phyloP scores from a whole-genome alignment of 2,888 invertebrate species.

The Tinea semifulvella region DNA sequence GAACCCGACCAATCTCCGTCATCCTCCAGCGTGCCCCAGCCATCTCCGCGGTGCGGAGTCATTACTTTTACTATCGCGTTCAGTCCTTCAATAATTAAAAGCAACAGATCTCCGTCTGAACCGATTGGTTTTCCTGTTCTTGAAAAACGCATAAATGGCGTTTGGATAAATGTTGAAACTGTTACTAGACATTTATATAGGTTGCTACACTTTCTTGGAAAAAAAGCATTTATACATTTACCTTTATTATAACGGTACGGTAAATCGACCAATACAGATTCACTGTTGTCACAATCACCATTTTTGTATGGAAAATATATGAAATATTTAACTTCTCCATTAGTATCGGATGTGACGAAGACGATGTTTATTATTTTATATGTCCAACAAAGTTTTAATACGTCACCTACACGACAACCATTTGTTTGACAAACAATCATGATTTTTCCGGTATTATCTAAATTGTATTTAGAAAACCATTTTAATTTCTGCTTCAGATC shows the following conservation, averaged over 20 bases:
- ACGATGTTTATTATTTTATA: constrained; percentile 40
- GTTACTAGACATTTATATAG: constrained; percentile 36
- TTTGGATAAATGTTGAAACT: constrained; percentile 41
- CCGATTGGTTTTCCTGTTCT: constrained; percentile 32
- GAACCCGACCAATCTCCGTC: constrained; percentile 48
- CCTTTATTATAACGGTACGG: neutral
- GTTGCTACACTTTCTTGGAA: constrained; percentile 35
- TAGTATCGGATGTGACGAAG: constrained; percentile 27
- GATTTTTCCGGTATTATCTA: constrained; percentile 41
- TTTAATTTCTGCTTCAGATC: constrained; percentile 29
- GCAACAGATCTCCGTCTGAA: constrained; percentile 41
- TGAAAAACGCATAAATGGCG: constrained; percentile 37
- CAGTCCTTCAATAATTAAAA: constrained; percentile 32
- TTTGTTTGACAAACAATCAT: constrained; percentile 39
- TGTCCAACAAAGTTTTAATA: constrained; percentile 36
- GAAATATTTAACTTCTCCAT: constrained; percentile 19
- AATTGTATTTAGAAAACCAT: constrained; percentile 29
- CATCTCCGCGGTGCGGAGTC: constrained; percentile 34
- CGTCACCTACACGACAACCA: constrained; percentile 30
- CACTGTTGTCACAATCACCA: constrained; percentile 29
- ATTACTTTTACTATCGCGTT: constrained; percentile 37
- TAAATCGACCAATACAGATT: constrained; percentile 24
- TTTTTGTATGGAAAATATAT: constrained; percentile 37
- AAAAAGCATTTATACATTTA: constrained; percentile 1
- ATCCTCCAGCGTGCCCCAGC: constrained; percentile 40